Evolutionary conservation across 2,113 vertebrate species (phyloP).

Genomic region (Nansenia antarctica): DNA sequence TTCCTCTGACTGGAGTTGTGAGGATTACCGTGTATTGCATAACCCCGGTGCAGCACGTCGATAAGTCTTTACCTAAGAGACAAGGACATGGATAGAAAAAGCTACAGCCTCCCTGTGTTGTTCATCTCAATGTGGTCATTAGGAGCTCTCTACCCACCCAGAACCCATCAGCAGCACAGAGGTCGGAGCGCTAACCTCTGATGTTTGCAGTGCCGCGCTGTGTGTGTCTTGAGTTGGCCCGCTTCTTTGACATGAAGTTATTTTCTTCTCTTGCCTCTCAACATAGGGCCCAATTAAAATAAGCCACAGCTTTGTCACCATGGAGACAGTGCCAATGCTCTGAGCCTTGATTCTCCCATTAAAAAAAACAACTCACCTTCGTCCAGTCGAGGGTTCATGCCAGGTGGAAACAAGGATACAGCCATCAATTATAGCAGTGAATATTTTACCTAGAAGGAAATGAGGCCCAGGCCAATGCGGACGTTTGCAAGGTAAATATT

Average conservation of each 20-base stretch:
- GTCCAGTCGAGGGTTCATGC: constrained; percentile 13
- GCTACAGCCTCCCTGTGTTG: not conserved
- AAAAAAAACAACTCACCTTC: constrained; percentile 13
- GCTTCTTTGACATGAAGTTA: not conserved
- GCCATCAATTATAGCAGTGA: constrained; percentile 61
- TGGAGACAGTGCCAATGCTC: constrained; percentile 11
- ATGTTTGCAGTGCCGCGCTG: not conserved
- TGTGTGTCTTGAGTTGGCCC: not conserved
- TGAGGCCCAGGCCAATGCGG: constrained; percentile 45
- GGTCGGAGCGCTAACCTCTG: constrained; percentile 21
- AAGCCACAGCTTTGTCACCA: constrained; percentile 26
- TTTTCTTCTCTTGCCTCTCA: constrained; percentile 2
- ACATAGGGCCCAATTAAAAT: constrained; percentile 50
- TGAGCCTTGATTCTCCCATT: constrained; percentile 18
- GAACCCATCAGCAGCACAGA: not conserved
- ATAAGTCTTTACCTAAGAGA: constrained; percentile 27
- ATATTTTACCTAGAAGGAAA: constrained; percentile 52
- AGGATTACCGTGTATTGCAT: not conserved
- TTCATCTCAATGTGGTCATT: constrained; percentile 3
- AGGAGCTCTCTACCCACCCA: not conserved
- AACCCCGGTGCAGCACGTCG: constrained; percentile 20
- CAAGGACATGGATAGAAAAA: constrained; percentile 2
- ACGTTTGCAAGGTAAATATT: constrained; percentile 68
- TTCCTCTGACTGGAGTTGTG: not conserved
- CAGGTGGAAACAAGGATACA: constrained; percentile 32